These are phyloP conservation scores for Drepana falcataria DNA, from an alignment of 2,888 invertebrate species.

Conservation along the genomic window DNA sequence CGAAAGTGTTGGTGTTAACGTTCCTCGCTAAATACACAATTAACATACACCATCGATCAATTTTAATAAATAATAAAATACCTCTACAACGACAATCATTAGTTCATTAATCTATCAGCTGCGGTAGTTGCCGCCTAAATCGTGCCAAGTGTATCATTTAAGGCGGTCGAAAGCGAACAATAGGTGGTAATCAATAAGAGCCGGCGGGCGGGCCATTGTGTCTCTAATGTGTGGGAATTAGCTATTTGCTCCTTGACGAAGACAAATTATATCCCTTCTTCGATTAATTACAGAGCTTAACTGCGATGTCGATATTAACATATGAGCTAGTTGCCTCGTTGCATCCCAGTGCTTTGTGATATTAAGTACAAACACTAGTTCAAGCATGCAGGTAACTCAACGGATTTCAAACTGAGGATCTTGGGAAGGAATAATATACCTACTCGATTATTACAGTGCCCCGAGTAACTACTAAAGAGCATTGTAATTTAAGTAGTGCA, in stretches of 20 bases:
- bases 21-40: slow-evolving; percentile 5
- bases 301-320: slow-evolving; percentile 59
- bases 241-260: slow-evolving; percentile 75
- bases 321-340: slow-evolving; percentile 26
- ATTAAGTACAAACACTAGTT: not conserved
- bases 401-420: not conserved
- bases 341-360: slow-evolving; percentile 11
- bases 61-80: slow-evolving; percentile 15
- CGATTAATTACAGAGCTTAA: slow-evolving; percentile 75
- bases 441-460: no score
- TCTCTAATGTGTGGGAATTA: slow-evolving; percentile 75
- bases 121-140: slow-evolving; percentile 50
- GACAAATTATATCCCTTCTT: slow-evolving; percentile 70
- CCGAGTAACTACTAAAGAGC: no score
- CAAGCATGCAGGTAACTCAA: not conserved
- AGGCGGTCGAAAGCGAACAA: slow-evolving; percentile 66
- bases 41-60: slow-evolving; percentile 13
- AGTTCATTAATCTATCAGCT: slow-evolving; percentile 53
- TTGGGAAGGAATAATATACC: not conserved
- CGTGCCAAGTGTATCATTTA: slow-evolving; percentile 68
- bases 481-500: no score
- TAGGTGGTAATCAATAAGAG: slow-evolving; percentile 73
- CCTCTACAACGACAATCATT: slow-evolving; percentile 34
- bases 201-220: slow-evolving; percentile 63
- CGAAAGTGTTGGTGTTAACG: slow-evolving; percentile 3